Percentiles rank a stretch among this genome's conserved stretches.
Evolutionary conservation across 1,140 invertebrate genomes (phyloP).

Genomic region (Centruroides vittatus): DNA sequence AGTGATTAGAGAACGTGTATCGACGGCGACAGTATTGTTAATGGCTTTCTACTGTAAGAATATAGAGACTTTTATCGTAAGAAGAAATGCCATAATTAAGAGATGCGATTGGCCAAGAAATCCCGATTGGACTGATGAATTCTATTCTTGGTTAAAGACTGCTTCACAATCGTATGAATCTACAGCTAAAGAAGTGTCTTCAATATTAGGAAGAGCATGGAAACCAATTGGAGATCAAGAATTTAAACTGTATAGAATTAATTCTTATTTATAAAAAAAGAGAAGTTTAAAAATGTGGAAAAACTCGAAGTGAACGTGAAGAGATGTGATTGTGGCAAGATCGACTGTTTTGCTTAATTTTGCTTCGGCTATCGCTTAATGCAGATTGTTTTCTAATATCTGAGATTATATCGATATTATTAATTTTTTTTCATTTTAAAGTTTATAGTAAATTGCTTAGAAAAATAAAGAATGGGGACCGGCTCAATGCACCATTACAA

Average conservation of each 20-base stretch:
- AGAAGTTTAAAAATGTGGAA: too few relatives aligned
- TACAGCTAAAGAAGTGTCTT: constrained; percentile 50
- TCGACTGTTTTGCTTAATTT: too few relatives aligned
- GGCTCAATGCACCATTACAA: too few relatives aligned
- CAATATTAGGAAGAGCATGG: constrained; percentile 52
- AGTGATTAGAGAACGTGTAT: constrained; percentile 60
- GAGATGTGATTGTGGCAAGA: too few relatives aligned
- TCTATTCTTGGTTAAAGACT: constrained; percentile 44
- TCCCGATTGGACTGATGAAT: constrained; percentile 49
- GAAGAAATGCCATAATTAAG: constrained; percentile 52
- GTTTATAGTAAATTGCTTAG: too few relatives aligned
- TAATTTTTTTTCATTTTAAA: too few relatives aligned
- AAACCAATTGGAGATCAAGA: constrained; percentile 53
- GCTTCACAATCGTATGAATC: constrained; percentile 43
- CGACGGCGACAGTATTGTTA: constrained; percentile 60
- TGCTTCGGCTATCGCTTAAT: too few relatives aligned
- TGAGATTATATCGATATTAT: too few relatives aligned
- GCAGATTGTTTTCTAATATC: too few relatives aligned
- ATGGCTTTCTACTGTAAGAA: constrained; percentile 46
- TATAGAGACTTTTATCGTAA: constrained; percentile 47
- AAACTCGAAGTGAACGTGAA: too few relatives aligned
- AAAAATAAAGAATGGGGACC: too few relatives aligned
- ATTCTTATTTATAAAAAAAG: too few relatives aligned
- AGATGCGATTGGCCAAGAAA: constrained; percentile 51
- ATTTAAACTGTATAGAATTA: constrained; percentile 34